Evolutionary conservation across 2,113 vertebrate species (phyloP).

Genomic region (Sinocyclocheilus rhinocerous): DNA sequence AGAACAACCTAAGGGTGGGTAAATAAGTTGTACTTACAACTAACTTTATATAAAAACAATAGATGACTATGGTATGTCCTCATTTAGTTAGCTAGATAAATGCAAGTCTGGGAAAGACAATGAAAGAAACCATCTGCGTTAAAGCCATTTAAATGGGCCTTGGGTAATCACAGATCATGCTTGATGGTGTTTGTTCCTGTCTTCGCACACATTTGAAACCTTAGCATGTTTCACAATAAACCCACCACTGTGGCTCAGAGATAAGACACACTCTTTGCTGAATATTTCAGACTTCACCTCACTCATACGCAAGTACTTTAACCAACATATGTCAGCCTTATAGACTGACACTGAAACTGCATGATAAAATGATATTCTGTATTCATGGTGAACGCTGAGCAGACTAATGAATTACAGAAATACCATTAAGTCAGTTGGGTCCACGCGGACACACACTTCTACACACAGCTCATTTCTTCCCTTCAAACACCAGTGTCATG

Average conservation of each 20-base stretch:
- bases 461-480: not conserved
- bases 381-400: slow-evolving; percentile 5
- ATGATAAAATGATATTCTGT: not conserved
- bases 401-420: slow-evolving; percentile 2
- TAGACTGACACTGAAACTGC: not conserved
- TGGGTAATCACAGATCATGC: not conserved
- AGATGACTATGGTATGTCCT: not conserved
- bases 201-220: not conserved
- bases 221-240: not conserved
- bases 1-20: not conserved
- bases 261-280: not conserved
- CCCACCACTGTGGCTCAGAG: not conserved
- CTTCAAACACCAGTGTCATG: slow-evolving; percentile 5
- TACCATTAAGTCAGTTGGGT: not conserved
- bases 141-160: not conserved
- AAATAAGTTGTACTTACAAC: not conserved
- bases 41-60: not conserved
- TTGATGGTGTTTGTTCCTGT: not conserved
- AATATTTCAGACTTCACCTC: not conserved
- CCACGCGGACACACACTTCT: slow-evolving; percentile 10
- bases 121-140: not conserved
- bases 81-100: not conserved
- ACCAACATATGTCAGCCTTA: not conserved
- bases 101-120: not conserved
- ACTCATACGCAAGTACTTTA: not conserved